phyloP scores from a whole-genome alignment of 1,140 invertebrate species.

The Macrotrachela quadricornifera region DNA sequence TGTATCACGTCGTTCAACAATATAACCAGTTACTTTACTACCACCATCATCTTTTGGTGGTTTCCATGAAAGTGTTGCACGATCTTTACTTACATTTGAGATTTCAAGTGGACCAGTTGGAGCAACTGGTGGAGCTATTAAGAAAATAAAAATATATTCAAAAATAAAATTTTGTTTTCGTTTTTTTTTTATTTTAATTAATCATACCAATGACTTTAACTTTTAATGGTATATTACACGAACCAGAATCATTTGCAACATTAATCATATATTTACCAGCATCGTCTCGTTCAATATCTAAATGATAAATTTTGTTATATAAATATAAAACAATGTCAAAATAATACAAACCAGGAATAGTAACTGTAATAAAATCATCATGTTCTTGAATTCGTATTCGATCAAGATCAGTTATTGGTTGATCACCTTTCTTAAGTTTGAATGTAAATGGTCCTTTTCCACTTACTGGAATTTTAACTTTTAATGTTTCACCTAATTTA shows the following conservation, averaged over 20 bases:
- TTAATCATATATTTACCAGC: constrained; percentile 2
- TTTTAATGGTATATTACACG: constrained; percentile 2
- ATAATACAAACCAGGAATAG: too few relatives aligned
- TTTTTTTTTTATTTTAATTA: constrained; percentile 39
- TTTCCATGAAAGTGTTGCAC: constrained; percentile 42
- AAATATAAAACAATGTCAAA: too few relatives aligned
- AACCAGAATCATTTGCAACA: constrained; percentile 7
- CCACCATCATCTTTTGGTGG: constrained; percentile 76
- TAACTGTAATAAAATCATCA: not conserved
- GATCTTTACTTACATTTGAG: not conserved
- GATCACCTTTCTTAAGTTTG: constrained; percentile 55
- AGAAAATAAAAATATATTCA: too few relatives aligned
- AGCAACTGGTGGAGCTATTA: constrained; percentile 3
- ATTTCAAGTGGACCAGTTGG: not conserved
- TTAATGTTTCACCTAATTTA: constrained; percentile 25
- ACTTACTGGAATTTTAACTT: constrained; percentile 28
- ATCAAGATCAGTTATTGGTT: constrained; percentile 36
- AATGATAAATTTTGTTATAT: too few relatives aligned
- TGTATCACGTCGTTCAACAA: constrained; percentile 51
- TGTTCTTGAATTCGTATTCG: not conserved
- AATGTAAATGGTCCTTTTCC: constrained; percentile 77
- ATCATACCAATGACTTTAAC: constrained; percentile 40
- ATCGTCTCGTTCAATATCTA: not conserved
- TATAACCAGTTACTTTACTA: constrained; percentile 63
- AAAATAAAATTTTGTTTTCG: constrained; percentile 8